Percentiles rank a stretch among this genome's conserved stretches.
These are phyloP conservation scores for Coleophora deauratella DNA, from an alignment of 2,888 invertebrate genomes.

Conservation along the genomic window DNA sequence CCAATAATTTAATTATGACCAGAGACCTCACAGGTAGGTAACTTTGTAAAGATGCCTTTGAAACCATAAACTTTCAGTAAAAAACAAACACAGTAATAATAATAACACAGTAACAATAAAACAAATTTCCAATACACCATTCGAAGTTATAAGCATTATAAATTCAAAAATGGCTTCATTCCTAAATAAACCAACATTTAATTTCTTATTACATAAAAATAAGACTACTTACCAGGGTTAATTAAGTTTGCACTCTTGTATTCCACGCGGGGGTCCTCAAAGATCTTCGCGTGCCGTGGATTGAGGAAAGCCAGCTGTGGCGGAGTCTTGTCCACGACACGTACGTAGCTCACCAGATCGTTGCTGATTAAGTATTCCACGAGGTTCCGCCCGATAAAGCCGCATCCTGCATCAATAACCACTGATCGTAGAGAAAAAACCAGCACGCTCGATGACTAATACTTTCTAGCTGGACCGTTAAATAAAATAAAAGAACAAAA, in stretches of 20 bases:
- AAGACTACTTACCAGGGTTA: constrained; percentile 79
- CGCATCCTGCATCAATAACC: constrained; percentile 82
- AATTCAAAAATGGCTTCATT: no score
- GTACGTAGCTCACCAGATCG: constrained; percentile 81
- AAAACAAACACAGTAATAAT: no score
- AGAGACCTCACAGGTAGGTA: no score
- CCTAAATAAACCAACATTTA: no score
- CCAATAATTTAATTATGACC: no score
- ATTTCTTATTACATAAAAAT: no score
- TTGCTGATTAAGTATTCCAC: constrained; percentile 86
- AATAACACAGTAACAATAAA: no score
- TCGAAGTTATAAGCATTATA: no score
- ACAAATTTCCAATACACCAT: no score
- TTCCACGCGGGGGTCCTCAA: constrained; percentile 84
- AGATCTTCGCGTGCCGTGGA: constrained; percentile 79
- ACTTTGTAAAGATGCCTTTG: no score
- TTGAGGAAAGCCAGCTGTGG: constrained; percentile 95
- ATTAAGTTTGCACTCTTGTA: constrained; percentile 95
- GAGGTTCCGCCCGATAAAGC: constrained; percentile 93
- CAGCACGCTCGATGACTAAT: constrained; percentile 50
- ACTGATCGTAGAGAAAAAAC: constrained; percentile 4
- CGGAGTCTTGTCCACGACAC: constrained; percentile 93
- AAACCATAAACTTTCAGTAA: no score
- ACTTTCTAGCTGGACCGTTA: constrained; percentile 48
- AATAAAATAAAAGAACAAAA: constrained; percentile 26